Base-by-base conservation (phyloP, 92 coral and sea anemone genomes). In the Phenganax marumi region DNA sequence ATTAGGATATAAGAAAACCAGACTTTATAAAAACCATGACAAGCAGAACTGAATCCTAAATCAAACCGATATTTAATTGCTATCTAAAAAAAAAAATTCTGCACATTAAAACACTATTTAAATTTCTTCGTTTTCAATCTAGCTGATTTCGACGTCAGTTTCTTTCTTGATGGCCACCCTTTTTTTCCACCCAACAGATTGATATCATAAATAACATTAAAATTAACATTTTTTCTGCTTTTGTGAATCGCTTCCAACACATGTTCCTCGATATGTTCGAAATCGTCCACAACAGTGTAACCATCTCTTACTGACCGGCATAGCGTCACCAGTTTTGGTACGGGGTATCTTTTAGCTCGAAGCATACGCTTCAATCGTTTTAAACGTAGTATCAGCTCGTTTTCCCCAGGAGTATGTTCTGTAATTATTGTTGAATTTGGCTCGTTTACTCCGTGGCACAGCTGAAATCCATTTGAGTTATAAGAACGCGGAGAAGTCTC, bases 251-350 rank as follows among this genome's bases (percentile, higher is more conserved):
- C 61, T n/a, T 47, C 19, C 7, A 78, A 9, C 21, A 78, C 73
- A 23, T 48, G 10, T 48, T 63, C 43, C 52, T 78, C 83, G 7
- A 78, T 78, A 7, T 78, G 17, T 18, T 46, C 56, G 24, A 78
- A 78, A 19, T 78, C 46, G 14, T 51, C 8, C 8, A 63, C 73
- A 3, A 72, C 52, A 0, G 83, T 61, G 83, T 78, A 78, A 16
- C 83, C 83, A 22, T 78, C 83, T 3, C 83, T 71, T 62, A 78
- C 83, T 16, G 83, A 78, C 73, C 83, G 71, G 73, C 83, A 78
- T 13, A 78, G 48, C 12, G 83, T 78, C 58, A 78, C 83, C 58
- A 78, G 61, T 8, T 17, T 33, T 14, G 83, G 83, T 7, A 24
- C 17, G 57, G 83, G 83, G 73, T 78, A 78, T 10, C 47, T 78